A percentile compares a stretch with the other conserved stretches of the same genome.
These are phyloP conservation scores for Engystomops pustulosus DNA, from an alignment of 2,113 vertebrate genomes.

Conservation along the genomic window DNA sequence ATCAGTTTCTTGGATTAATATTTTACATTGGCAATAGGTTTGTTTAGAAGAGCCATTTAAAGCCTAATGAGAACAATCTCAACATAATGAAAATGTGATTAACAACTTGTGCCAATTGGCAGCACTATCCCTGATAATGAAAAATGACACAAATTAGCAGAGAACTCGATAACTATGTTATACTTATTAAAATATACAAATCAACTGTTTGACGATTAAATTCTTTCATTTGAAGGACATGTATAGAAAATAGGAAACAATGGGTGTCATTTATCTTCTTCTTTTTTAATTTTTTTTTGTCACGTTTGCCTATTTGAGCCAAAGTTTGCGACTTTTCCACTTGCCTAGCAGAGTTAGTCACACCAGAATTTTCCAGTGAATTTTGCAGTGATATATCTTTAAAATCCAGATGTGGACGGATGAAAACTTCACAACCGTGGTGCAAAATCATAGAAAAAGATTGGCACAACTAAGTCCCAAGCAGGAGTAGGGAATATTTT, in stretches of 20 bases:
- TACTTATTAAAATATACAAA: constrained; percentile 55
- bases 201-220: constrained; percentile 1
- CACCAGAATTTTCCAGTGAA: too few species aligned
- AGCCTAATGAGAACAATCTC: constrained; percentile 54
- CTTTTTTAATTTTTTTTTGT: too few species aligned
- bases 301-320: too few species aligned
- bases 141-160: constrained; percentile 52
- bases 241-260: background rate
- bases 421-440: too few species aligned
- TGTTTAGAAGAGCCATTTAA: constrained; percentile 51
- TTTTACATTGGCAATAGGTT: constrained; percentile 51
- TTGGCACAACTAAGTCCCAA: too few species aligned
- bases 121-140: constrained; percentile 48
- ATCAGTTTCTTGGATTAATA: constrained; percentile 53
- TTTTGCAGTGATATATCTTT: too few species aligned
- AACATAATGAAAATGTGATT: constrained; percentile 59
- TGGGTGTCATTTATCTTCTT: background rate
- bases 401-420: too few species aligned
- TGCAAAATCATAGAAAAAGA: too few species aligned
- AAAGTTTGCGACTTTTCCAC: too few species aligned
- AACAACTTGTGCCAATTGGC: constrained; percentile 56
- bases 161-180: constrained; percentile 49
- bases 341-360: too few species aligned
- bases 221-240: background rate
- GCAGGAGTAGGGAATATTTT: too few species aligned